Base-by-base conservation (phyloP, 1,140 invertebrate genomes). In the Hyles vespertilio region DNA sequence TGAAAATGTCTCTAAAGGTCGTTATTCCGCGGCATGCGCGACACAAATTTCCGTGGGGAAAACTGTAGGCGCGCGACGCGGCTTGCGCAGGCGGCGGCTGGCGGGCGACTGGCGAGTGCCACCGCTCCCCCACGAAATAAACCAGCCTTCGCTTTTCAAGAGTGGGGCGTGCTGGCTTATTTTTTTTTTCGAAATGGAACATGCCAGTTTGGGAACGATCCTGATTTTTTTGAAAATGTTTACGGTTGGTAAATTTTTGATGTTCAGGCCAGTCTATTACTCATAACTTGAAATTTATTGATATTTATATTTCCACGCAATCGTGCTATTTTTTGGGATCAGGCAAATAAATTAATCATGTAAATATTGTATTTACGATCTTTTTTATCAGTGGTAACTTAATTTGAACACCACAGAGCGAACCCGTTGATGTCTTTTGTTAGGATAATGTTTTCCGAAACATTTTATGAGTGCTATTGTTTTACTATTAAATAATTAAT, bases 1-100 rank as follows among this genome's bases (percentile, higher is more conserved):
- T 48, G 61, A 43, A 54, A 54, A 32, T 54, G 52, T 54, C 40
- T 43, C 40, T 22, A 44, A 44, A 44, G 36, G 36, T 54, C 12
- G 9, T 48, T 48, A 22, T 45, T 54, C n/a, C 32, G 44, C 54
- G 44, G 66, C 70, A 77, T 72, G 72, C 81, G 77, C 82, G 84
- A 81, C 82, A 87, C 78, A 84, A 84, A 84, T 85, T 85, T 84
- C 82, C 79, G 67, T 65, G 53, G 59, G 72, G 77, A 79, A 84
- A 87, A 87, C 80, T 86, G 67, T 64, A 80, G 84, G 74, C 84
- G 84, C 84, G 78, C 73, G 72, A 72, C 75, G 73, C 79, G 72
- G 53, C 59, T 72, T 63, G 68, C 77, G 76, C 78, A 61, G 56
- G 66, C 79, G 77, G 73, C 71, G 74, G 77, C 77, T 59, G 61